These are phyloP conservation scores for Puffinus mauretanicus DNA, from an alignment of 2,113 vertebrate genomes.

Conservation along the genomic window DNA sequence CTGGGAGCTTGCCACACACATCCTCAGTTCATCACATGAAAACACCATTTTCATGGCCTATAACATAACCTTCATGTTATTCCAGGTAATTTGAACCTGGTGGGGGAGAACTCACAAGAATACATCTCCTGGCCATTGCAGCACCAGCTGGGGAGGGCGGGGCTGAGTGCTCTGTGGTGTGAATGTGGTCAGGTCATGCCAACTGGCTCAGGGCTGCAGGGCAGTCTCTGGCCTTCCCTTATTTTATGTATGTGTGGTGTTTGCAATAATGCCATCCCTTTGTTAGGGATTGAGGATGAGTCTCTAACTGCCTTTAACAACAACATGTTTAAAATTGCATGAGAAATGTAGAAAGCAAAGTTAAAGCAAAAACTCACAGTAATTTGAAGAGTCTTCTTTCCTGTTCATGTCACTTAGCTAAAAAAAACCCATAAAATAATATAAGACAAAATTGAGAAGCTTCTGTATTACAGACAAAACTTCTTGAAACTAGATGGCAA, in stretches of 20 bases:
- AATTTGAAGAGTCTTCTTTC: neutral
- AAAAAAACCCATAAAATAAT: neutral
- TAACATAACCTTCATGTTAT: neutral
- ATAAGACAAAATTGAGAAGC: neutral
- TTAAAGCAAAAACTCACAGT: neutral
- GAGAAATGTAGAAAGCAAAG: neutral
- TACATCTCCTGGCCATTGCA: neutral
- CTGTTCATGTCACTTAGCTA: neutral
- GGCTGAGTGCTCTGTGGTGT: no score
- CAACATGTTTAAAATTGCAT: neutral
- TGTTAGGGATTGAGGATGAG: neutral
- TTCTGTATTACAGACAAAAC: neutral
- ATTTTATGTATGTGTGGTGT: neutral
- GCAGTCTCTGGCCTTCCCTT: neutral
- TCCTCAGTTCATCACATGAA: neutral
- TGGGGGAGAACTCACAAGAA: neutral
- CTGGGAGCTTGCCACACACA: neutral
- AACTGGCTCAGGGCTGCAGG: neutral
- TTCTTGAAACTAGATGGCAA: neutral
- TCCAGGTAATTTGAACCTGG: neutral
- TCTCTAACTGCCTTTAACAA: neutral
- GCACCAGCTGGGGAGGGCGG: neutral
- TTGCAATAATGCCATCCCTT: neutral
- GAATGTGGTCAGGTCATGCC: neutral
- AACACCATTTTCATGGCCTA: neutral